Conservation (phyloP, 1,140 invertebrate genomes). For the Microplitis mediator region DNA sequence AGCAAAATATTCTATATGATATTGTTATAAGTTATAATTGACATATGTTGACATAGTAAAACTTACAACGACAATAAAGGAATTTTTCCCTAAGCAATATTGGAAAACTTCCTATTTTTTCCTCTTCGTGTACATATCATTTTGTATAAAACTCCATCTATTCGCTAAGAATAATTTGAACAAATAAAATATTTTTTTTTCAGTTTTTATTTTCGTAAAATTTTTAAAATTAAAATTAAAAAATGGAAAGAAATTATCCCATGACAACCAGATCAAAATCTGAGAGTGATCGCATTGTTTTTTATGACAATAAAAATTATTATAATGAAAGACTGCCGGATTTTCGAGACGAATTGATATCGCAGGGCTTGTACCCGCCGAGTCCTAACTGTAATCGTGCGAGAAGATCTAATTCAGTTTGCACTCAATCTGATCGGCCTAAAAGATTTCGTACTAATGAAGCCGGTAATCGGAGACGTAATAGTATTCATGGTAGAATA, state of each 20-base stretch:
- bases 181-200: too few species aligned
- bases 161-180: too few species aligned
- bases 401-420: conserved; percentile 37
- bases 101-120: too few species aligned
- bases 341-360: conserved; percentile 12
- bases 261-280: conserved; percentile 32
- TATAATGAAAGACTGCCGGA: not conserved
- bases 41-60: too few species aligned
- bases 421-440: conserved; percentile 40
- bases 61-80: too few species aligned
- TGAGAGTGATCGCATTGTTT: conserved; percentile 45
- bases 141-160: too few species aligned
- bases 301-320: conserved; percentile 44
- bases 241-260: conserved; percentile 29
- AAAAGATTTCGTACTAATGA: conserved; percentile 38
- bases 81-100: too few species aligned
- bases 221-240: not conserved
- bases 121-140: too few species aligned
- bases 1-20: too few species aligned
- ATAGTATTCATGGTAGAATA: conserved; percentile 48
- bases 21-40: too few species aligned
- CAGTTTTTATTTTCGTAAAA: too few species aligned
- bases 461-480: conserved; percentile 41
- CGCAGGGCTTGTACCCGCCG: conserved; percentile 26
- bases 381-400: conserved; percentile 18